Conservation (phyloP, 2,888 invertebrate genomes). For the Catonia carolina region DNA sequence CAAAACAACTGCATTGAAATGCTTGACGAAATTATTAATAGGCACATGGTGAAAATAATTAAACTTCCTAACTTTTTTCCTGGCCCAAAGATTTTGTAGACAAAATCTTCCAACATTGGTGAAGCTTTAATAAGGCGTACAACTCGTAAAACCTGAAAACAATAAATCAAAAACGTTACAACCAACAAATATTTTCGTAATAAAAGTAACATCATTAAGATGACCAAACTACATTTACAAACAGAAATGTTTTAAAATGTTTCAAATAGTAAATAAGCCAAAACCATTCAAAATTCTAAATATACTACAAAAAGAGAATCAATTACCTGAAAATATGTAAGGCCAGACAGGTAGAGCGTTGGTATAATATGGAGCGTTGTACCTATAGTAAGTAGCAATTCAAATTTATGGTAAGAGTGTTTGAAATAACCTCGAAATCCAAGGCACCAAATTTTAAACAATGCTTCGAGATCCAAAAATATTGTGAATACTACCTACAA, state of each 20-base stretch:
- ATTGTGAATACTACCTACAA: slow-evolving; percentile 85
- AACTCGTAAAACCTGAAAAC: slow-evolving; percentile 78
- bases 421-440: slow-evolving; percentile 93
- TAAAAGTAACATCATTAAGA: too few species aligned
- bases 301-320: not conserved
- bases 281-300: not conserved
- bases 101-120: slow-evolving; percentile 96
- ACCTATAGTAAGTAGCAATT: slow-evolving; percentile 84
- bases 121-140: slow-evolving; percentile 96
- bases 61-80: slow-evolving; percentile 98
- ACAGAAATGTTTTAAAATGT: too few species aligned
- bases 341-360: slow-evolving; percentile 81
- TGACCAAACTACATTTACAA: too few species aligned
- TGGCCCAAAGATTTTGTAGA: slow-evolving; percentile 87
- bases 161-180: slow-evolving; percentile 1
- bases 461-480: slow-evolving; percentile 85
- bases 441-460: slow-evolving; percentile 96
- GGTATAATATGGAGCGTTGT: slow-evolving; percentile 93
- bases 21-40: slow-evolving; percentile 95
- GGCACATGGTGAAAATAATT: slow-evolving; percentile 99
- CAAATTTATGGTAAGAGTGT: slow-evolving; percentile 96
- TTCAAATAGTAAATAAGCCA: not conserved
- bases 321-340: slow-evolving; percentile 95
- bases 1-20: slow-evolving; percentile 99
- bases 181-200: not conserved